Base-by-base conservation (phyloP, 64 coral and sea anemone genomes). In the Pocillopora verrucosa region DNA sequence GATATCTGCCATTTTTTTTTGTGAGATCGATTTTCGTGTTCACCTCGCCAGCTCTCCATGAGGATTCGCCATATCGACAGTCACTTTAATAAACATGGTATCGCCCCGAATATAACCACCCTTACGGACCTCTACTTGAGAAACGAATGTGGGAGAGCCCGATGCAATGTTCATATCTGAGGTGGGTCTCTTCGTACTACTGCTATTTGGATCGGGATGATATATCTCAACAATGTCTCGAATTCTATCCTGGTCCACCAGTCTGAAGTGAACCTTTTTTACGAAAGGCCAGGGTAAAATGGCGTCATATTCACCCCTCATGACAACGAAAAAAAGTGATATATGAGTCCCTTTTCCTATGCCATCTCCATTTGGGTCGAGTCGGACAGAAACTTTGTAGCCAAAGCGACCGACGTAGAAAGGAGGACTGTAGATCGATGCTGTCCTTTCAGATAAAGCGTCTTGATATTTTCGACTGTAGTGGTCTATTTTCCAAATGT, bases 351-450 rank as follows among this genome's bases (percentile, higher is more conserved):
- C 83, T 36, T 92, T 92, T 1, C 90, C 83, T 75, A 79, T 87
- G 2, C 90, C 90, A 77, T 92, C 90, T 7, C 90, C 90, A 87
- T 87, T 87, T 22, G 83, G 82, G 73, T 92, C 80, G 6, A 87
- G 82, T 17, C 90, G 60, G 14, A 83, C 90, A 72, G 83, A 92
- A 36, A 87, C 90, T 59, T 91, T 92, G 63, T 92, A 92, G 13
- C 90, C 90, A 80, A 78, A 87, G 11, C 90, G 81, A 20, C 83
- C 83, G 65, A 92, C 82, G 41, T 87, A 92, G 61, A 92, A 92
- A 10, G 81, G 90, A 2, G 81, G 82, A 24, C 90, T 92, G 58
- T 92, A 92, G 20, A 92, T 78, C 1, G 90, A 92, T 20, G 83
- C n/a, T 10, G 56, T 77, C 38, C 78, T 91, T 7, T 81, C 90